Percentiles rank a stretch among this genome's conserved stretches.
These are phyloP conservation scores for Cotesia chilonis DNA, from an alignment of 1,140 invertebrate genomes.

Conservation along the genomic window DNA sequence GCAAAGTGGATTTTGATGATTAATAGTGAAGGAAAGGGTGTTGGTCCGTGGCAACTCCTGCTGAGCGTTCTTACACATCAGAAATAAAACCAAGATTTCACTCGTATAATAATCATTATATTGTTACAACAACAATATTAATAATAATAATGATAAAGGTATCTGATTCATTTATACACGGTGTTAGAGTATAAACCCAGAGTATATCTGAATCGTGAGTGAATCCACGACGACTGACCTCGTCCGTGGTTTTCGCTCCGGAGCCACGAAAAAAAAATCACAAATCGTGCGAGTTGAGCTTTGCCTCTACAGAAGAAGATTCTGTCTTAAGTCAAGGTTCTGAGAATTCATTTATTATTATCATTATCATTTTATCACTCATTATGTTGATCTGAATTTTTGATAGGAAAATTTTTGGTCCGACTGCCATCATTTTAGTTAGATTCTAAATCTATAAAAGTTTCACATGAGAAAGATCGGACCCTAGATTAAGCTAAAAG, in stretches of 20 bases:
- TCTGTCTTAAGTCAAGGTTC: constrained; percentile 19
- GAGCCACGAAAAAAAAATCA: constrained; percentile 10
- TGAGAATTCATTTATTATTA: background rate
- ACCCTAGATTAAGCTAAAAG: constrained; percentile 13
- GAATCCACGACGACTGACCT: constrained; percentile 24
- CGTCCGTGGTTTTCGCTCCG: constrained; percentile 22
- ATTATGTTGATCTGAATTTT: background rate
- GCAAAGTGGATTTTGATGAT: background rate
- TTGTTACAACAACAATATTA: background rate
- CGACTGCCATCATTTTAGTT: background rate
- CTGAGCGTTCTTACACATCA: constrained; percentile 23
- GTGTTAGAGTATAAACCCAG: background rate
- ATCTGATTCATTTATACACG: too few species aligned
- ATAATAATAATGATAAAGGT: too few species aligned
- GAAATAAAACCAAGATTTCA: background rate
- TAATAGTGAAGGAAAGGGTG: constrained; percentile 2
- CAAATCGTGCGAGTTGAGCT: constrained; percentile 23
- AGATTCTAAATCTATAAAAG: constrained; percentile 11
- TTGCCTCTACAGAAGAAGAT: background rate
- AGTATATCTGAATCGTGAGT: constrained; percentile 13
- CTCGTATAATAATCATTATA: background rate
- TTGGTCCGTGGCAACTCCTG: constrained; percentile 21
- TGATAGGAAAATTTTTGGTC: background rate
- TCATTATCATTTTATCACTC: background rate
- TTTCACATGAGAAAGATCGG: constrained; percentile 26